These are phyloP conservation scores for Cassiopea andromeda DNA, from an alignment of 30 jellyfish, hydroid and myxozoan species.

Conservation along the genomic window DNA sequence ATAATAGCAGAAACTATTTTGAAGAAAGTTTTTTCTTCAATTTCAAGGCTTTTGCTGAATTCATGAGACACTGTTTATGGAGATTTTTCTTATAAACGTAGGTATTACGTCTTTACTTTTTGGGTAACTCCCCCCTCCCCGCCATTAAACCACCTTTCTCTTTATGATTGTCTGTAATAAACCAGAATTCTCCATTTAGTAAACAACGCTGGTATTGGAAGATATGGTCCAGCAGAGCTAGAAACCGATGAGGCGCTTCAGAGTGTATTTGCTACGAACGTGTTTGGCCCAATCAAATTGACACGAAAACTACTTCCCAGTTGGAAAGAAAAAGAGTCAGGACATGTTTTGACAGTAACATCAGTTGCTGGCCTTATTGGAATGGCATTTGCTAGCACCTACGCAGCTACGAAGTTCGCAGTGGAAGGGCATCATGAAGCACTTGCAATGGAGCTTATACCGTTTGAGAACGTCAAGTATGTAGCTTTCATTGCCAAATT, in stretches of 20 bases:
- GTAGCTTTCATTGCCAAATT: background rate
- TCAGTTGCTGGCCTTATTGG: constrained; percentile 49
- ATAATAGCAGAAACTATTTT: too few relatives aligned
- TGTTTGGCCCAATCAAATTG: constrained; percentile 43
- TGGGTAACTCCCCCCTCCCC: too few relatives aligned
- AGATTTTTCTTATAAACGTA: too few relatives aligned
- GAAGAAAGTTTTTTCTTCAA: too few relatives aligned
- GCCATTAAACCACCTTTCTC: too few relatives aligned
- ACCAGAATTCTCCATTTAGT: background rate
- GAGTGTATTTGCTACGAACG: constrained; percentile 29
- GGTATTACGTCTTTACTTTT: too few relatives aligned
- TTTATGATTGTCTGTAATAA: background rate
- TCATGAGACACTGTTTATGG: too few relatives aligned
- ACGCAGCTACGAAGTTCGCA: constrained; percentile 36
- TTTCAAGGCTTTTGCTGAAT: too few relatives aligned
- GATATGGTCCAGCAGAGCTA: constrained; percentile 10
- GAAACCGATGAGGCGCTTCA: background rate
- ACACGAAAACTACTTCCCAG: constrained; percentile 41
- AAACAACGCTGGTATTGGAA: constrained; percentile 49
- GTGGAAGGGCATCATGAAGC: constrained; percentile 47
- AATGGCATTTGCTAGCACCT: constrained; percentile 5
- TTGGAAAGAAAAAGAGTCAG: constrained; percentile 39
- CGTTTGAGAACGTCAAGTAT: constrained; percentile 24
- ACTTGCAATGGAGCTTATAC: constrained; percentile 17
- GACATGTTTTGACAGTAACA: constrained; percentile 39